These are phyloP conservation scores for Notodonta ziczac DNA, from an alignment of 2,888 invertebrate genomes.

Conservation along the genomic window DNA sequence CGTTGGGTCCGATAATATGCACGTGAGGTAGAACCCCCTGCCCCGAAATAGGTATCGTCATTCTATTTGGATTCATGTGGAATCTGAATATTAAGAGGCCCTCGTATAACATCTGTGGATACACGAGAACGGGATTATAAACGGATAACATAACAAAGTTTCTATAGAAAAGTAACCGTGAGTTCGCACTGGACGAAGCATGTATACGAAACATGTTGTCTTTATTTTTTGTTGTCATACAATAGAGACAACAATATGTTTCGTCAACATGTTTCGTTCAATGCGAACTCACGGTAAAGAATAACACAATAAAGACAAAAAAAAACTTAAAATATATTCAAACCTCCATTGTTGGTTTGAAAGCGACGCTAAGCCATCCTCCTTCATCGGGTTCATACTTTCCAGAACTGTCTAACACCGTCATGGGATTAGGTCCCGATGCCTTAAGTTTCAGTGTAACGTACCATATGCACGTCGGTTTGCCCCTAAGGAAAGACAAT, in stretches of 20 bases:
- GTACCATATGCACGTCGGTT: constrained; percentile 83
- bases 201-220: no score
- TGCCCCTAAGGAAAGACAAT: constrained; percentile 70
- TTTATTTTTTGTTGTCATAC: no score
- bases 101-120: constrained; percentile 68
- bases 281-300: no score
- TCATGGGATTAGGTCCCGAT: constrained; percentile 60
- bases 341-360: constrained; percentile 82
- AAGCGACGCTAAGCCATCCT: constrained; percentile 81
- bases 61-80: constrained; percentile 78
- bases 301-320: no score
- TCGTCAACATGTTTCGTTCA: no score
- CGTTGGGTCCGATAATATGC: constrained; percentile 73
- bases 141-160: no score
- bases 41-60: constrained; percentile 78
- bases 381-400: constrained; percentile 78
- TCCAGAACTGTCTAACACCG: constrained; percentile 70
- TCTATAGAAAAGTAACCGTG: no score
- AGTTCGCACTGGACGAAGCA: no score
- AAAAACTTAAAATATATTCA: no score
- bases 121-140: constrained; percentile 1
- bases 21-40: constrained; percentile 82
- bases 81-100: constrained; percentile 72
- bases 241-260: no score
- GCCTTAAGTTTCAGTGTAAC: constrained; percentile 67